A percentile compares a stretch with the other conserved stretches of the same genome.
These are phyloP conservation scores for Heliocidaris erythrogramma DNA, from an alignment of 35 echinoderm and acorn worm genomes.

Conservation along the genomic window DNA sequence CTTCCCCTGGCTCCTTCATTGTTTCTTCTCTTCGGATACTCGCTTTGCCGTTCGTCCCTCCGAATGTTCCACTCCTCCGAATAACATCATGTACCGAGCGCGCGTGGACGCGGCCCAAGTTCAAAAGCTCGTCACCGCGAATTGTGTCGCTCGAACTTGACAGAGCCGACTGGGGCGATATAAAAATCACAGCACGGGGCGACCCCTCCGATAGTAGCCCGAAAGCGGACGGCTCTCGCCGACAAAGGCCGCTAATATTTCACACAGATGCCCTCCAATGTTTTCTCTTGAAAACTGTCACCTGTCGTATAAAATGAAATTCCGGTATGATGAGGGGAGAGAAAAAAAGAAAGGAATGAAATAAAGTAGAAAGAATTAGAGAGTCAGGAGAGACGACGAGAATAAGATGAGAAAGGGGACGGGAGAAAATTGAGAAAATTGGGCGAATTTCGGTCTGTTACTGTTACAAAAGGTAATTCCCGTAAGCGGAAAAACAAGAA, in stretches of 20 bases:
- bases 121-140: conserved; percentile 36
- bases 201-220: conserved; percentile 28
- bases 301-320: conserved; percentile 20
- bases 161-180: conserved; percentile 29
- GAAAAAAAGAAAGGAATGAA: not conserved
- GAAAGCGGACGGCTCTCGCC: conserved; percentile 6
- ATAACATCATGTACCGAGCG: not conserved
- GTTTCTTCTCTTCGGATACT: not conserved
- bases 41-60: not conserved
- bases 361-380: conserved; percentile 17
- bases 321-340: conserved; percentile 1
- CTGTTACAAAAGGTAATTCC: conserved; percentile 53
- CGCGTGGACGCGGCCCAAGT: conserved; percentile 45
- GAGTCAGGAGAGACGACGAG: not conserved
- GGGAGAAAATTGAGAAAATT: conserved; percentile 42
- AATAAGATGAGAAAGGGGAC: not conserved
- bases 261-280: conserved; percentile 28
- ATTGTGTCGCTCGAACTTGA: conserved; percentile 38
- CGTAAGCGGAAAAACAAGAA: conserved; percentile 49
- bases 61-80: not conserved
- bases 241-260: conserved; percentile 51
- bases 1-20: not conserved
- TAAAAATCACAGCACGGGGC: conserved; percentile 46
- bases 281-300: conserved; percentile 41
- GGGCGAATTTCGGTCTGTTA: conserved; percentile 50